These are phyloP conservation scores for Miltochrista miniata DNA, from an alignment of 2,888 invertebrate species.

Conservation along the genomic window DNA sequence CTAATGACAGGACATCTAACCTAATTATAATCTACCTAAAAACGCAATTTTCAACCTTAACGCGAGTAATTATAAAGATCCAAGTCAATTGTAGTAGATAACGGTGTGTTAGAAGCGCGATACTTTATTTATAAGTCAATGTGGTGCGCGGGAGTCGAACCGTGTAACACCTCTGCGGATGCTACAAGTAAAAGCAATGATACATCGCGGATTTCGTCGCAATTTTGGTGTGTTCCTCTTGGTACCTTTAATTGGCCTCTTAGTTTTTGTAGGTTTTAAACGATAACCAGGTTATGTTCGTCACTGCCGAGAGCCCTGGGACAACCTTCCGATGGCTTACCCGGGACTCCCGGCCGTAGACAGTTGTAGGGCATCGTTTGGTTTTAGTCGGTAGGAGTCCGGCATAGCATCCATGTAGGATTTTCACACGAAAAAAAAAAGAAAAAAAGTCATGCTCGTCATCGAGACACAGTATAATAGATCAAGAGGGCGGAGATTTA, in stretches of 20 bases:
- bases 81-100: constrained; percentile 12
- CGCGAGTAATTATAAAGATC: constrained; percentile 8
- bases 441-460: too few species aligned
- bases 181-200: constrained; percentile 75
- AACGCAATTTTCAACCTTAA: constrained; percentile 12
- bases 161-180: constrained; percentile 70
- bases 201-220: constrained; percentile 74
- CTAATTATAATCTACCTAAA: background rate
- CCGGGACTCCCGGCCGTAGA: too few species aligned
- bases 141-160: constrained; percentile 56
- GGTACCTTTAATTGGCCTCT: constrained; percentile 6
- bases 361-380: too few species aligned
- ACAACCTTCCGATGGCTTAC: too few species aligned
- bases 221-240: constrained; percentile 48
- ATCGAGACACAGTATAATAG: too few species aligned
- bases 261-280: too few species aligned
- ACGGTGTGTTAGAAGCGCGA: constrained; percentile 30
- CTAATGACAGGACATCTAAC: constrained; percentile 66
- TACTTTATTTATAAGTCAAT: constrained; percentile 65
- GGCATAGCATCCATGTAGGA: too few species aligned
- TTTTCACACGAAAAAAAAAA: too few species aligned
- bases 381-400: too few species aligned
- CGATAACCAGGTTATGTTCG: too few species aligned
- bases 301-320: too few species aligned
- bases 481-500: too few species aligned